Evolutionary conservation across 2,113 vertebrate species (phyloP), one percentile per base, ranked within the genome.

Genomic region (Cathartes aura): DNA sequence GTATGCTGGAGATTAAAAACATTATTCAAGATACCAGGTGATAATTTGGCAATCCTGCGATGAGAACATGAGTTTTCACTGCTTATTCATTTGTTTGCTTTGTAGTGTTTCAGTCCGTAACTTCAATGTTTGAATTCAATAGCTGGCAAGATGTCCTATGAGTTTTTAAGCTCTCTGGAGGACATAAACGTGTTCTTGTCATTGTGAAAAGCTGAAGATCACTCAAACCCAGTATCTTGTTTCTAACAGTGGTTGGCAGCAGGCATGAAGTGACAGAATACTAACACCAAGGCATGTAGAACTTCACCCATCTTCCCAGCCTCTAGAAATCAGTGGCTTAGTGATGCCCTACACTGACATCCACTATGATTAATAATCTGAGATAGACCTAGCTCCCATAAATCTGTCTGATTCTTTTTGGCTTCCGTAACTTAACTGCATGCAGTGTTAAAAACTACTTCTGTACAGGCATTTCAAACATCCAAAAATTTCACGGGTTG

Each of bases 1-100:
- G 58, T 53, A 89, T 87, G 68, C 43, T 79, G 70, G 52, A 89
- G 93, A 96, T 91, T 96, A 89, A 97, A 96, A 96, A 32, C 45
- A 53, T n/a, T 87, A 2, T 72, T 96, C 45, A 62, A 87, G 60
- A 95, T 84, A 79, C 24, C 64, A 75, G 83, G 91, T 93, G 94
- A 92, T 94, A 97, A 97, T 95, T 92, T 97, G 94, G 86, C 87
- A 96, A 96, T 87, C 48, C 70, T 82, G 50, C 4, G 5, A 89
- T 82, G 62, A 68, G 40, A 94, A 72, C 58, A 15, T 58, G 85
- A 82, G 18, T 89, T 92, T 95, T 89, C 91, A 64, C 29, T 94
- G 73, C 89, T 89, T 89, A 72, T 89, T 87, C 67, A 63, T 92
- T 93, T 90, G 20, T 83, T 96, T 89, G 48, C 64, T 95, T 92